A percentile compares a stretch with the other conserved stretches of the same genome.
phyloP scores from a whole-genome alignment of 2,113 vertebrate genomes.

The Mugil cephalus region DNA sequence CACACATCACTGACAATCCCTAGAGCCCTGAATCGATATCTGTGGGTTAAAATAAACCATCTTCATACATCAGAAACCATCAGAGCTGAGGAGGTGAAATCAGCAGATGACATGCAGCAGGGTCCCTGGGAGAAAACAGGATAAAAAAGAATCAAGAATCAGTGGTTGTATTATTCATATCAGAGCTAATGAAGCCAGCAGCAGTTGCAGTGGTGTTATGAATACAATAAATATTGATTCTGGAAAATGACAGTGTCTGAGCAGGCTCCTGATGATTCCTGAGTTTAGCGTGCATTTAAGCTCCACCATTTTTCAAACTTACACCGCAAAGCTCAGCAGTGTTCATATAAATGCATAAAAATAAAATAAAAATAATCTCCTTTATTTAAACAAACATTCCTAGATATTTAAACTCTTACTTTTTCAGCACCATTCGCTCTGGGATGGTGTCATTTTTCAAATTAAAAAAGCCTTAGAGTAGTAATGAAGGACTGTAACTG shows the following conservation, averaged over 20 bases:
- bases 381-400: no score
- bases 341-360: no score
- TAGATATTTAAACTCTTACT: no score
- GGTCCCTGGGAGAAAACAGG: not conserved
- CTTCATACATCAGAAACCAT: conserved; percentile 17
- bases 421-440: no score
- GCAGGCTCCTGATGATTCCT: not conserved
- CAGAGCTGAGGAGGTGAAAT: conserved; percentile 4
- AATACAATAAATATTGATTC: conserved; percentile 2
- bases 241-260: not conserved
- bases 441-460: no score
- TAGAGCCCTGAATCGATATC: conserved; percentile 2
- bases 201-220: not conserved
- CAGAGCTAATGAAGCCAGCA: not conserved
- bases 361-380: no score
- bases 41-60: conserved; percentile 36
- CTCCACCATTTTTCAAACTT: not conserved
- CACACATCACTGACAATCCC: not conserved
- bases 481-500: no score
- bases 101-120: not conserved
- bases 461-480: no score
- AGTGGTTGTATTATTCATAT: not conserved
- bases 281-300: no score
- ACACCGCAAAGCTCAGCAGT: no score
- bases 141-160: not conserved